phyloP scores from a whole-genome alignment of 2,888 invertebrate genomes.

The Ephialtes manifestator region DNA sequence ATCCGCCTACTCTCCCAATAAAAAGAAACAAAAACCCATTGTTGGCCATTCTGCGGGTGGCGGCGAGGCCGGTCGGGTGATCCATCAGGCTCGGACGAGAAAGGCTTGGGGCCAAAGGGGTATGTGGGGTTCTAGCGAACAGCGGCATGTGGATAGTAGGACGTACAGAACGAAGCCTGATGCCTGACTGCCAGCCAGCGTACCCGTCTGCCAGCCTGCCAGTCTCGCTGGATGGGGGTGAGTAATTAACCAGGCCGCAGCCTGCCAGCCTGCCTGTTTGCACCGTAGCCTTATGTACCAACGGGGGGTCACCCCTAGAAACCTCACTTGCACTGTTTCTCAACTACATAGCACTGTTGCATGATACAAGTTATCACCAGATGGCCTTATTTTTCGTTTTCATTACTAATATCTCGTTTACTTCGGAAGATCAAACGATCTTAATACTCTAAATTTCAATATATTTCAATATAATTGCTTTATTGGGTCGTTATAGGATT shows the following conservation, averaged over 20 bases:
- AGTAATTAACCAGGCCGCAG: constrained; percentile 84
- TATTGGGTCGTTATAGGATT: neutral
- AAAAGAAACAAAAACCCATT: constrained; percentile 85
- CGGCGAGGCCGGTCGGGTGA: constrained; percentile 80
- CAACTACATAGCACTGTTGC: constrained; percentile 45
- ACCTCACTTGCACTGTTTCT: constrained; percentile 64
- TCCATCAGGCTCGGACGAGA: constrained; percentile 84
- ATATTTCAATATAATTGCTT: too few relatives aligned
- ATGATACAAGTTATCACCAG: constrained; percentile 42
- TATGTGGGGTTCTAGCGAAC: constrained; percentile 58
- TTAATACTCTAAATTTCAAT: neutral
- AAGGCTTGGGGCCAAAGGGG: constrained; percentile 81
- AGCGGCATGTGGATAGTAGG: constrained; percentile 50
- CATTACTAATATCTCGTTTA: constrained; percentile 1
- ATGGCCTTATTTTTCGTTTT: constrained; percentile 20
- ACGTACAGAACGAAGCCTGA: constrained; percentile 67
- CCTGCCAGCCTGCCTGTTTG: constrained; percentile 79
- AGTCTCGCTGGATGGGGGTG: constrained; percentile 81
- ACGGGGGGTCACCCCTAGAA: constrained; percentile 65
- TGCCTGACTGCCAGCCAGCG: constrained; percentile 72
- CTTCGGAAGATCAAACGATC: neutral
- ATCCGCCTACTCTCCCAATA: constrained; percentile 77
- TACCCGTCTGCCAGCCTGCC: constrained; percentile 77
- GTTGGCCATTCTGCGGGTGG: constrained; percentile 85
- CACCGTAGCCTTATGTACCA: constrained; percentile 81